Evolutionary conservation across 92 coral and sea anemone species (phyloP).

Genomic region (Bergia sp.): DNA sequence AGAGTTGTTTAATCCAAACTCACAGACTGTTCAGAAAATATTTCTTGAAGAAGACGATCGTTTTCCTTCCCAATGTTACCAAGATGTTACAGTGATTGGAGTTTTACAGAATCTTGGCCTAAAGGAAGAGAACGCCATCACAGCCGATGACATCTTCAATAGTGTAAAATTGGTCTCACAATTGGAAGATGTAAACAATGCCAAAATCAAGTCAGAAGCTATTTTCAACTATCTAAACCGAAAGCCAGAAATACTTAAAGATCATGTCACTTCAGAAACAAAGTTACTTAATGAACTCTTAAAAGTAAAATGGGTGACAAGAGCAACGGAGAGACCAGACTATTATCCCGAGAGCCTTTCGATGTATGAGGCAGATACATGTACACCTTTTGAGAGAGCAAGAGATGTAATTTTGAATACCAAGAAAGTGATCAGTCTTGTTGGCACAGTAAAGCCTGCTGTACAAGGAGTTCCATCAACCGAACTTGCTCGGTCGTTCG

Average conservation of each 20-base stretch:
- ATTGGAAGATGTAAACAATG: constrained; percentile 37
- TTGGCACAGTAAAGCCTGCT: not conserved
- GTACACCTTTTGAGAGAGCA: too few relatives aligned
- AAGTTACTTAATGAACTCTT: constrained; percentile 36
- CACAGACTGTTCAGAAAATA: too few relatives aligned
- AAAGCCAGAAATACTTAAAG: constrained; percentile 39
- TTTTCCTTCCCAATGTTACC: constrained; percentile 56
- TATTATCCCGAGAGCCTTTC: constrained; percentile 52
- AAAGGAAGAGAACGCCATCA: constrained; percentile 45
- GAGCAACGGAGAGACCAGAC: constrained; percentile 42
- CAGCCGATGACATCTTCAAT: constrained; percentile 40
- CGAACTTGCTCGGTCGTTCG: too few relatives aligned
- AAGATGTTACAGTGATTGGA: constrained; percentile 35
- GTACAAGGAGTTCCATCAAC: too few relatives aligned
- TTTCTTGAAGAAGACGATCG: too few relatives aligned
- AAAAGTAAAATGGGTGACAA: constrained; percentile 60
- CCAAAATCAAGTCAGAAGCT: constrained; percentile 50
- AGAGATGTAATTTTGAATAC: too few relatives aligned
- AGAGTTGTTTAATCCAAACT: too few relatives aligned
- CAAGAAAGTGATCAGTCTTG: constrained; percentile 29
- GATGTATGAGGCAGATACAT: constrained; percentile 2
- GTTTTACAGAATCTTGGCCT: constrained; percentile 53
- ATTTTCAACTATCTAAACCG: constrained; percentile 35
- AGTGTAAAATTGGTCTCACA: constrained; percentile 28
- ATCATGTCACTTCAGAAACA: not conserved